A percentile compares a stretch with the other conserved stretches of the same genome.
phyloP scores from a whole-genome alignment of 1,140 invertebrate genomes.

The Cotesia typhae region DNA sequence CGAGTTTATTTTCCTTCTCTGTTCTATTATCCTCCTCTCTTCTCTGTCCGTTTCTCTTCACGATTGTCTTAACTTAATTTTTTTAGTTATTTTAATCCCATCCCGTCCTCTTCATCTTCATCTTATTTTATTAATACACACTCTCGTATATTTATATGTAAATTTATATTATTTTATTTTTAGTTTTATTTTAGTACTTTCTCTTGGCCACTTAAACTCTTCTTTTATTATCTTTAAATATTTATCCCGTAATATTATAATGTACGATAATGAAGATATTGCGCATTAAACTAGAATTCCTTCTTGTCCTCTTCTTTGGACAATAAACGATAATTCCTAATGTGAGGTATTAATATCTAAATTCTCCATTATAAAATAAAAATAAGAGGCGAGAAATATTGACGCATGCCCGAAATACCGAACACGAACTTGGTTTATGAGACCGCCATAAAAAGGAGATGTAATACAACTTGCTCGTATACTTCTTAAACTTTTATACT shows the following conservation, averaged over 20 bases:
- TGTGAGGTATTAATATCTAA: neutral
- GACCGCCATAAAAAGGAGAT: conserved; percentile 51
- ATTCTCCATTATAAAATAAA: neutral
- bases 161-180: conserved; percentile 39
- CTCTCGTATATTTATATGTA: conserved; percentile 38
- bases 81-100: conserved; percentile 25
- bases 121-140: conserved; percentile 21
- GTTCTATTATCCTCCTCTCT: neutral
- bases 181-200: conserved; percentile 42
- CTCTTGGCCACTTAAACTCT: neutral
- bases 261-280: too few relatives aligned
- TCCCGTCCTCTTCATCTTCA: conserved; percentile 1
- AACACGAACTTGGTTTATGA: conserved; percentile 50
- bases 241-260: too few relatives aligned
- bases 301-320: neutral
- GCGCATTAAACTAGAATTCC: neutral
- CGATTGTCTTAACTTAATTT: conserved; percentile 9
- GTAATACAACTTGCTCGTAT: conserved; percentile 47
- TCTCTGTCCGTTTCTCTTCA: neutral
- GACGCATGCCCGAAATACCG: conserved; percentile 48
- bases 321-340: too few relatives aligned
- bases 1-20: conserved; percentile 51
- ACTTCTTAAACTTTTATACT: neutral
- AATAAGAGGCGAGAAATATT: conserved; percentile 46
- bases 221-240: neutral